phyloP scores from a whole-genome alignment of 1,140 invertebrate species.

The Cotesia glomerata region DNA sequence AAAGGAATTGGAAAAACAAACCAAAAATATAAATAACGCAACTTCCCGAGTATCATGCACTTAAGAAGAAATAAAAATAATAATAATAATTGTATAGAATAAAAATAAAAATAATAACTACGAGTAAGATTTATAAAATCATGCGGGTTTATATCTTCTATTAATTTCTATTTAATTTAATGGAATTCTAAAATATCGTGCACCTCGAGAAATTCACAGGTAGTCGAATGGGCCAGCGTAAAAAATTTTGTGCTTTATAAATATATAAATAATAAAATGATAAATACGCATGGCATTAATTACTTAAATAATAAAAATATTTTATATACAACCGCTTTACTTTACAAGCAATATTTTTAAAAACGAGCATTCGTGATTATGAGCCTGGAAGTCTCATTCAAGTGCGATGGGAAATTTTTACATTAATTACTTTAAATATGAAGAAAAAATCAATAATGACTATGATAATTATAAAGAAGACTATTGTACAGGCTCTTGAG shows the following conservation, averaged over 20 bases:
- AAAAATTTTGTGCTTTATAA: not conserved
- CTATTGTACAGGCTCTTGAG: constrained; percentile 17
- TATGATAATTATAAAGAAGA: not conserved
- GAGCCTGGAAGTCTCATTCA: constrained; percentile 12
- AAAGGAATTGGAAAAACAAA: constrained; percentile 15
- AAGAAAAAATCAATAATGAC: constrained; percentile 11
- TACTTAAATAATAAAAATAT: not conserved
- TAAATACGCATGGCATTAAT: constrained; percentile 3
- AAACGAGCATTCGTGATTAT: constrained; percentile 25
- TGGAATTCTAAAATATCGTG: constrained; percentile 2
- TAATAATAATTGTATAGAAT: not conserved
- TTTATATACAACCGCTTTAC: constrained; percentile 5
- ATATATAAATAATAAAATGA: not conserved
- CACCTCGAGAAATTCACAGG: constrained; percentile 29
- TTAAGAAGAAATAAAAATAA: constrained; percentile 1
- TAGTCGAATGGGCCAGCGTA: constrained; percentile 24
- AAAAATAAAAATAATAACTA: constrained; percentile 1
- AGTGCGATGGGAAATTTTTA: not conserved
- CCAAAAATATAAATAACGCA: constrained; percentile 53
- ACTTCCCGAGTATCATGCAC: constrained; percentile 62
- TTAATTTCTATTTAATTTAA: not conserved
- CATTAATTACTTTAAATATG: not conserved
- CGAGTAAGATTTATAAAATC: too few species aligned
- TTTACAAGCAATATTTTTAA: constrained; percentile 14
- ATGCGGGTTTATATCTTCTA: not conserved